A percentile compares a stretch with the other conserved stretches of the same genome.
phyloP scores from a whole-genome alignment of 2,113 vertebrate species.

The Gymnobelideus leadbeateri region DNA sequence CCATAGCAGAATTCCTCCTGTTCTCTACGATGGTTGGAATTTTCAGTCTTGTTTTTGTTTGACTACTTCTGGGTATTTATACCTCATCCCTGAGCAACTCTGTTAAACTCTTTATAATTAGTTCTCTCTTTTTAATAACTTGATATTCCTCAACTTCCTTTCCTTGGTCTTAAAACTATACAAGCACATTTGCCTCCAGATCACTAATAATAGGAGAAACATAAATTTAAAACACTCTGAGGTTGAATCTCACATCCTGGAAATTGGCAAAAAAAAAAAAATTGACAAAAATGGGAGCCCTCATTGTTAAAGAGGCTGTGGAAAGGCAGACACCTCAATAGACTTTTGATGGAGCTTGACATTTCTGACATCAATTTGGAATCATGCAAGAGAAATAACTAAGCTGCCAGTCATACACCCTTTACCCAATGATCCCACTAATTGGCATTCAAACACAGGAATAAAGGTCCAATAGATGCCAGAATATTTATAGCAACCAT shows the following conservation, averaged over 20 bases:
- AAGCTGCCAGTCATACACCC: neutral
- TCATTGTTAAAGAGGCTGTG: neutral
- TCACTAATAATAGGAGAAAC: neutral
- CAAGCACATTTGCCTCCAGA: neutral
- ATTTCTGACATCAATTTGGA: neutral
- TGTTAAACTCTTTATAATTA: neutral
- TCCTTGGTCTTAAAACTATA: neutral
- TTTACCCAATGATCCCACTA: neutral
- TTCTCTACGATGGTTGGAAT: neutral
- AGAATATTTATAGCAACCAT: neutral
- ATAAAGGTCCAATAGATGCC: neutral
- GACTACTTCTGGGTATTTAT: neutral
- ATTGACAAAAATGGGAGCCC: neutral
- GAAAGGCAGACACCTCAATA: neutral
- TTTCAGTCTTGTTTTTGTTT: neutral
- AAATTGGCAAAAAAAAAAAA: neutral
- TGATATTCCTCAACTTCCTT: neutral
- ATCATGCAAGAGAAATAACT: neutral
- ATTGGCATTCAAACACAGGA: neutral
- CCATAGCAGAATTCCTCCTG: neutral
- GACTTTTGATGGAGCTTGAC: neutral
- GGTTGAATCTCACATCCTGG: neutral
- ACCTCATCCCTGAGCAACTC: neutral
- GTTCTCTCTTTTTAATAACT: neutral
- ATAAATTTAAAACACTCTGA: neutral